phyloP scores from a whole-genome alignment of 2,888 invertebrate genomes.

The Orthonevra nobilis region DNA sequence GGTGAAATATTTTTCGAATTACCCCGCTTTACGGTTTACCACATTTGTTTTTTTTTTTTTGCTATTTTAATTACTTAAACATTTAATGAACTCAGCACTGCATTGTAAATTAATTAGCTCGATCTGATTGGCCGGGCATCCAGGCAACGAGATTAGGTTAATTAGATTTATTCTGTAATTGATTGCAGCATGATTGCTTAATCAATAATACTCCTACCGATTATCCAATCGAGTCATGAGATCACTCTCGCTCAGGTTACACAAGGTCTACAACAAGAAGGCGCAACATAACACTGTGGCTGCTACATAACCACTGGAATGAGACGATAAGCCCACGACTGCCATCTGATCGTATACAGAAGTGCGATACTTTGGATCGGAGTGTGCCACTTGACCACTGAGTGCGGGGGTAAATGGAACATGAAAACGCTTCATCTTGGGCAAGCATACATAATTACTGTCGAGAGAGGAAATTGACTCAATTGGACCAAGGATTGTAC shows the following conservation, averaged over 20 bases:
- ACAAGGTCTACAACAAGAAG: constrained; percentile 35
- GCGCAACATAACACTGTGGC: constrained; percentile 9
- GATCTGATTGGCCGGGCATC: neutral
- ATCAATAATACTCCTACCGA: constrained; percentile 34
- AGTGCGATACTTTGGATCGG: constrained; percentile 19
- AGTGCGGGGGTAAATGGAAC: constrained; percentile 6
- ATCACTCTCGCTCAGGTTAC: constrained; percentile 45
- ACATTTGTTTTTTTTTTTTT: too few relatives aligned
- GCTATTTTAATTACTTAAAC: constrained; percentile 6
- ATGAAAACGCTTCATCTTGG: constrained; percentile 12
- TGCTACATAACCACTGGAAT: constrained; percentile 15
- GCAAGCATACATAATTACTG: constrained; percentile 39
- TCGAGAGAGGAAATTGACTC: constrained; percentile 41
- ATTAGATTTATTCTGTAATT: constrained; percentile 46
- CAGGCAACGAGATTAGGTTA: constrained; percentile 20
- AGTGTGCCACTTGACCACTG: constrained; percentile 25
- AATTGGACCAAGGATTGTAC: constrained; percentile 46
- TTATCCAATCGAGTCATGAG: constrained; percentile 46
- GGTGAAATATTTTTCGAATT: too few relatives aligned
- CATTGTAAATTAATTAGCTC: constrained; percentile 15
- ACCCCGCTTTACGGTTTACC: too few relatives aligned
- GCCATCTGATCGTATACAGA: constrained; percentile 2
- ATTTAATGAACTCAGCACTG: neutral
- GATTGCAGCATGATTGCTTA: constrained; percentile 49
- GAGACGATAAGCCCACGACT: constrained; percentile 1